These are phyloP conservation scores for Sphaerodactylus townsendi DNA, from an alignment of 2,113 vertebrate species.

Conservation along the genomic window DNA sequence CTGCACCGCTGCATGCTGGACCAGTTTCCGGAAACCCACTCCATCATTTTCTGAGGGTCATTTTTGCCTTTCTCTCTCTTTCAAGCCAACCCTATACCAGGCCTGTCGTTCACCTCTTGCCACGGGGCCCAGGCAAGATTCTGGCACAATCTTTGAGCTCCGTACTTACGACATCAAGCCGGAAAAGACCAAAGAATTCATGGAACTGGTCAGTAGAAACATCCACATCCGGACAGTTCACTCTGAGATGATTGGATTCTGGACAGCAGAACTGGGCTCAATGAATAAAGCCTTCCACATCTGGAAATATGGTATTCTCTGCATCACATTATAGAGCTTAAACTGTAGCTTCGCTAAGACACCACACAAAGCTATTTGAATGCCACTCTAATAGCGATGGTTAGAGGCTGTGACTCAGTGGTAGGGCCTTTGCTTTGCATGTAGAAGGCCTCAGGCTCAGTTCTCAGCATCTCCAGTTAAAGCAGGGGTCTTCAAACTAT, in stretches of 20 bases:
- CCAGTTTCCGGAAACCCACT: too few relatives aligned
- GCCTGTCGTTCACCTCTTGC: conserved; percentile 61
- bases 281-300: conserved; percentile 90
- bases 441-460: too few relatives aligned
- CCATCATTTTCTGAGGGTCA: not conserved
- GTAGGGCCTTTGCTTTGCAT: too few relatives aligned
- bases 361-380: too few relatives aligned
- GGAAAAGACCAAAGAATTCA: conserved; percentile 81
- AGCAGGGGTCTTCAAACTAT: too few relatives aligned
- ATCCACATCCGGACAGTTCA: conserved; percentile 84
- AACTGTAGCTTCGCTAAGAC: not conserved
- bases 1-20: too few relatives aligned
- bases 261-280: conserved; percentile 83
- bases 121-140: conserved; percentile 77
- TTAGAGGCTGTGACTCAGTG: too few relatives aligned
- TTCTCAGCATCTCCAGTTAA: too few relatives aligned
- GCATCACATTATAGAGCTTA: accelerated
- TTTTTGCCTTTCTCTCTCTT: conserved; percentile 15
- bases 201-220: conserved; percentile 80
- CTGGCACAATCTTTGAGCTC: conserved; percentile 86
- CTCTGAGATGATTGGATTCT: conserved; percentile 88
- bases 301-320: conserved; percentile 89
- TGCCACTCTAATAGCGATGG: too few relatives aligned
- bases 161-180: conserved; percentile 87
- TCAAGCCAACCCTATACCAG: conserved; percentile 46